phyloP scores from a whole-genome alignment of 2,113 vertebrate species.

The Apodemus sylvaticus region DNA sequence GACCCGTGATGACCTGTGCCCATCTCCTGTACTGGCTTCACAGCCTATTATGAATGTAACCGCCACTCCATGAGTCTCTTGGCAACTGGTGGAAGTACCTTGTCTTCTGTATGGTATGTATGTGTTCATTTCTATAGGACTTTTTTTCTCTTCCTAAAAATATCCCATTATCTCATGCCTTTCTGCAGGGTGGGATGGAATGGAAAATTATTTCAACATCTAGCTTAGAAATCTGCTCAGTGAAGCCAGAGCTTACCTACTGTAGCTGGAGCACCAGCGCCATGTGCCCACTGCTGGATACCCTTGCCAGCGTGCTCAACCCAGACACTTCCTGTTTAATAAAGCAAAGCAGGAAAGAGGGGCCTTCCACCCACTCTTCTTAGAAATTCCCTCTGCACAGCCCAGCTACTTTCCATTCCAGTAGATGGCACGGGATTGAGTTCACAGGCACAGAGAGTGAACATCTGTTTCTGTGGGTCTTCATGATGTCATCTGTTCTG shows the following conservation, averaged over 20 bases:
- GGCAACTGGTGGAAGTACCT: slow-evolving; percentile 16
- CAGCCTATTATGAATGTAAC: slow-evolving; percentile 8
- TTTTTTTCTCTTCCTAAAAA: slow-evolving; percentile 72
- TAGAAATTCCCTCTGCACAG: not conserved
- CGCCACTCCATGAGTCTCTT: slow-evolving; percentile 42
- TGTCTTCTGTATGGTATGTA: slow-evolving; percentile 50
- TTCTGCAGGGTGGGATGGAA: slow-evolving; percentile 14
- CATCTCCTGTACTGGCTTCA: not conserved
- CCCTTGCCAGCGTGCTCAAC: slow-evolving; percentile 33
- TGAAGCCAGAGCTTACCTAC: not conserved
- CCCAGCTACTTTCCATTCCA: slow-evolving; percentile 31
- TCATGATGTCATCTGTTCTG: slow-evolving; percentile 61
- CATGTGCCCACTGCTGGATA: not conserved
- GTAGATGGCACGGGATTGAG: slow-evolving; percentile 38
- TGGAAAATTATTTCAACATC: slow-evolving; percentile 56
- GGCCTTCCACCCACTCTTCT: slow-evolving; percentile 21
- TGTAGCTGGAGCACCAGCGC: not conserved
- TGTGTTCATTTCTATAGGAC: slow-evolving; percentile 61
- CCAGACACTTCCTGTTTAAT: slow-evolving; percentile 55
- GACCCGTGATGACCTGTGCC: not conserved
- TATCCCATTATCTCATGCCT: slow-evolving; percentile 56
- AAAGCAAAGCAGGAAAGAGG: slow-evolving; percentile 49
- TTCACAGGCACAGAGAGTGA: slow-evolving; percentile 5
- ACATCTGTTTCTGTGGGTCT: slow-evolving; percentile 61
- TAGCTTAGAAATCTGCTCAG: not conserved